These are phyloP conservation scores for Amphipoea lucens DNA, from an alignment of 2,888 invertebrate genomes.

Conservation along the genomic window DNA sequence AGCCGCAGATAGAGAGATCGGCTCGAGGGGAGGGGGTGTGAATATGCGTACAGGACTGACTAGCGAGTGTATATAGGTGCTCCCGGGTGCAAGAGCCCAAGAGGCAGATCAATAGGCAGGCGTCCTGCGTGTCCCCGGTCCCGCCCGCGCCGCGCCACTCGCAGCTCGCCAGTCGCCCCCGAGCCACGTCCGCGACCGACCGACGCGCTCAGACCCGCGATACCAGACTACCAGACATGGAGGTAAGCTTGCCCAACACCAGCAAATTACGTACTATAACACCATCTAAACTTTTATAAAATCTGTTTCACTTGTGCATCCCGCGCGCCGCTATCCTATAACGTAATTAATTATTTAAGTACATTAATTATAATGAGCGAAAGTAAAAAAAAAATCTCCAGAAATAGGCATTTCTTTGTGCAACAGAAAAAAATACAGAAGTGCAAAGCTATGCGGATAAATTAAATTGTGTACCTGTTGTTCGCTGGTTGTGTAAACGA, in stretches of 20 bases:
- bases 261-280: conserved; percentile 6
- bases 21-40: conserved; percentile 69
- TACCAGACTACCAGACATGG: conserved; percentile 68
- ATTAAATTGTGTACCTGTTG: conserved; percentile 2
- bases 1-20: conserved; percentile 79
- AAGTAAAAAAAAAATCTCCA: conserved; percentile 27
- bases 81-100: conserved; percentile 80
- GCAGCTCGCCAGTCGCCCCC: conserved; percentile 57
- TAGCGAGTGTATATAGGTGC: conserved; percentile 70
- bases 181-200: conserved; percentile 39
- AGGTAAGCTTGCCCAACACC: conserved; percentile 68
- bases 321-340: conserved; percentile 18
- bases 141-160: conserved; percentile 69
- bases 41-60: conserved; percentile 76
- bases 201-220: conserved; percentile 43
- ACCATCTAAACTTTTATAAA: background rate
- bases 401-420: conserved; percentile 55
- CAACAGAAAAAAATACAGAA: conserved; percentile 33
- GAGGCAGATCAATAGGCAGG: conserved; percentile 84
- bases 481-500: conserved; percentile 12
- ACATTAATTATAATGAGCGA: conserved; percentile 47
- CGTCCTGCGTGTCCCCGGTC: conserved; percentile 75
- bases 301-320: conserved; percentile 21
- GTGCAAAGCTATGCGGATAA: conserved; percentile 34
- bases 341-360: conserved; percentile 1